Evolutionary conservation across 2,888 invertebrate species (phyloP).

Genomic region (Ypsolopha scabrella): DNA sequence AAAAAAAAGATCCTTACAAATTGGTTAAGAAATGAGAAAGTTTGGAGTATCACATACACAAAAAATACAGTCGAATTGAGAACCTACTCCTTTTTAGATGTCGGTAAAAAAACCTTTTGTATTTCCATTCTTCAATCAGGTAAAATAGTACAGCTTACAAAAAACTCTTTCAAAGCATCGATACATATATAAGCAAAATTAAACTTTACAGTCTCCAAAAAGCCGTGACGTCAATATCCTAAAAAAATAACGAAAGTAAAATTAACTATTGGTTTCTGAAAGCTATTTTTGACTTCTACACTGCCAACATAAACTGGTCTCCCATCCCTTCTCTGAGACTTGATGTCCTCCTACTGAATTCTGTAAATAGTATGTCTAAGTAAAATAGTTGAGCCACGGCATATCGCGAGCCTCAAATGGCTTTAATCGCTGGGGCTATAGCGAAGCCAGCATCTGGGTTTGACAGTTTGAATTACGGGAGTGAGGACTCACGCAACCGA

Average conservation of each 20-base stretch:
- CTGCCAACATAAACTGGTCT: not conserved
- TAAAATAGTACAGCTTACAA: too few species aligned
- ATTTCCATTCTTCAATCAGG: too few species aligned
- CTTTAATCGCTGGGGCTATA: constrained; percentile 60
- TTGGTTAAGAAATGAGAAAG: too few species aligned
- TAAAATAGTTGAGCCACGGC: constrained; percentile 2
- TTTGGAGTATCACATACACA: too few species aligned
- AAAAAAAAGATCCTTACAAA: too few species aligned
- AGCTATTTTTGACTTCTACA: not conserved
- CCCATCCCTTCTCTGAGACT: not conserved
- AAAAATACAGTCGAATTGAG: too few species aligned
- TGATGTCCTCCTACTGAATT: not conserved
- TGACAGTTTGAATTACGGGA: constrained; percentile 62
- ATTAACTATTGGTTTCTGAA: not conserved
- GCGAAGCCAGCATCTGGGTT: constrained; percentile 41
- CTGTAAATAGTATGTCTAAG: not conserved
- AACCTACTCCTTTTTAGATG: too few species aligned
- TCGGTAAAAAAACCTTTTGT: too few species aligned
- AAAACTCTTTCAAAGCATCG: too few species aligned
- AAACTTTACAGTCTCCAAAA: not conserved
- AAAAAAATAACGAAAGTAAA: not conserved
- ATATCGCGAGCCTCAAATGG: constrained; percentile 29
- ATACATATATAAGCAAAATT: not conserved
- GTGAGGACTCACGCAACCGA: constrained; percentile 6
- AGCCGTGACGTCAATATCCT: too few species aligned